Base-by-base conservation (phyloP, 1,140 invertebrate genomes). In the Tetramorium alpestre region DNA sequence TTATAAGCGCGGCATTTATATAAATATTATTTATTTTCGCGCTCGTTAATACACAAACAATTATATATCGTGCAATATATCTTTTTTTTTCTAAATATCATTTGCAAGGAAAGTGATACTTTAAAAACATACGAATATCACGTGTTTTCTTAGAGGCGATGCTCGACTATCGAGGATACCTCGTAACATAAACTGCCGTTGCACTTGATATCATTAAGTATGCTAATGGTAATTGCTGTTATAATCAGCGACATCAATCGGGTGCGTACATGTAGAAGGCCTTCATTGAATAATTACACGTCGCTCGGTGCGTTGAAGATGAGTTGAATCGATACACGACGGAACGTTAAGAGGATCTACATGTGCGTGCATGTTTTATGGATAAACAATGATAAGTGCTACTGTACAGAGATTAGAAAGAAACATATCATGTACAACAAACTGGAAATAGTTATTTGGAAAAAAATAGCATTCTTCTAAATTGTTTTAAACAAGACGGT, bases 261-360 rank as follows among this genome's bases (percentile, higher is more conserved):
- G 91, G 44, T 78, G 92, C 90, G 87, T 91, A 91, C 89, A 88
- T 89, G 91, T 88, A 87, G 86, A 90, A 88, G 92, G 87, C 91
- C 90, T 89, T 91, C 92, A 93, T 94, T 93, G 94, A 94, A 94
- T 94, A 94, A 94, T 94, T 94, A 93, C 85, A 93, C 93, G 91
- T 91, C 89, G 89, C 92, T 90, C 81, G 86, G 54, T 76, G 87
- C 90, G 91, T 77, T 65, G 90, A 92, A 94, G 94, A 94, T 94
- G 90, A 90, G 86, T 86, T 89, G 86, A 87, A 69, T 90, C 88
- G 93, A 93, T 94, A 93, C 81, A 89, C 81, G 89, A 90, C 90
- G 92, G 89, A 93, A 93, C 82, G 86, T 51, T 88, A 41, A 84
- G 47, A 81, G 58, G 67, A 41, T 25, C 64, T 73, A 28, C 77